These are phyloP conservation scores for Psettodes erumei DNA, from an alignment of 2,113 vertebrate genomes.

Conservation along the genomic window DNA sequence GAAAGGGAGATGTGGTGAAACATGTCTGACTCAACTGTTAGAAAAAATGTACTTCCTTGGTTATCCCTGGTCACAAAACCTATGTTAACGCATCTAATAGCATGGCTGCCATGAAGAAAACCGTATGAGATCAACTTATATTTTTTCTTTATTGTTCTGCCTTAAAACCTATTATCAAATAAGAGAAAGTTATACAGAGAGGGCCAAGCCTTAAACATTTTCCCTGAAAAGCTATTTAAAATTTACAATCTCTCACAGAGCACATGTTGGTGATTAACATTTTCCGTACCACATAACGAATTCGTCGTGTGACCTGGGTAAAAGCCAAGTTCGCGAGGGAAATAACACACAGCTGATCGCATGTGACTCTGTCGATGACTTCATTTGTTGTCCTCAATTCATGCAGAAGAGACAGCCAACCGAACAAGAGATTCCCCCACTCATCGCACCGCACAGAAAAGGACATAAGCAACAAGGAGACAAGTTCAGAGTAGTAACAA, in stretches of 20 bases:
- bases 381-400: not conserved
- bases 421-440: not conserved
- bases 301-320: conserved; percentile 3
- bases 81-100: not conserved
- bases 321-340: not conserved
- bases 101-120: not conserved
- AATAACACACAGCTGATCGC: not conserved
- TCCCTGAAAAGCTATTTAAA: not conserved
- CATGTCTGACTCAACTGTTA: conserved; percentile 38
- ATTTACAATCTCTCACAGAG: not conserved
- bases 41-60: not conserved
- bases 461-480: conserved; percentile 7
- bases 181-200: not conserved
- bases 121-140: not conserved
- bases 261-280: not conserved
- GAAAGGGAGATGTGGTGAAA: conserved; percentile 45
- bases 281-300: not conserved
- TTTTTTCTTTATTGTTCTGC: not conserved
- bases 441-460: not conserved
- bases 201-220: not conserved
- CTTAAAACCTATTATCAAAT: not conserved
- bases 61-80: not conserved
- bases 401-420: not conserved
- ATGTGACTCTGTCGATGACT: conserved; percentile 29
- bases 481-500: conserved; percentile 15